Evolutionary conservation across 2,888 invertebrate species (phyloP), one percentile per base, ranked within the genome.

Genomic region (Sinhomidia bicolor): DNA sequence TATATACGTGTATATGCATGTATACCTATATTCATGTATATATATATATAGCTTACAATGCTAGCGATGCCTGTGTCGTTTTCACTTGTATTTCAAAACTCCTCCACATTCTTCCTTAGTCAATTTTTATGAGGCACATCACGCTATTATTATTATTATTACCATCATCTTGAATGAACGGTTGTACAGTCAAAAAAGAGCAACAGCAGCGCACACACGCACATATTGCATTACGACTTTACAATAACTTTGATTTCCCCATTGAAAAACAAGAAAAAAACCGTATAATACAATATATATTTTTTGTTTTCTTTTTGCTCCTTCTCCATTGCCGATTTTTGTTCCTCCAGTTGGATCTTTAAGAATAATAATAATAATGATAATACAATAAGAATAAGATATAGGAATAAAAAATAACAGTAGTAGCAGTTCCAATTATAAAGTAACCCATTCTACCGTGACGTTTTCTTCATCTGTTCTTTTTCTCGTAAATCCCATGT

Each of bases 71-170:
- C 7, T 41, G 41, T 20, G 20, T 36, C 79, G 36, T 41, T 65
- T 65, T 65, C 26, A 65, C 29, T 36, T 81, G 9, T 57, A 9
- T 36, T 60, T 12, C 14, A 60, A 7, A 41, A 47, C 32, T 57
- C 14, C 62, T 62, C n/a, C 47, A n/a, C 47, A 44, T 36, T 60
- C 23, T 36, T 41, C 41, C 41, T 71, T 20, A 71, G 44, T 44
- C 71, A 71, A 44, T 41, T 71, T 71, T 71, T 71, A 71, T 71
- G 41, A 71, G 41, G 44, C 44, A 71, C 71, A 44, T 71, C 71
- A 71, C 44, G 71, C 71, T 23, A 71, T 71, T 29, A 23, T n/a
- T n/a, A n/a, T n/a, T n/a, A n/a, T n/a, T n/a, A n/a, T n/a, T n/a
- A n/a, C n/a, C n/a, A n/a, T n/a, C n/a, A n/a, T n/a, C n/a, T 71